These are phyloP conservation scores for Heliconius ismenius DNA, from an alignment of 2,888 invertebrate species.

Conservation along the genomic window DNA sequence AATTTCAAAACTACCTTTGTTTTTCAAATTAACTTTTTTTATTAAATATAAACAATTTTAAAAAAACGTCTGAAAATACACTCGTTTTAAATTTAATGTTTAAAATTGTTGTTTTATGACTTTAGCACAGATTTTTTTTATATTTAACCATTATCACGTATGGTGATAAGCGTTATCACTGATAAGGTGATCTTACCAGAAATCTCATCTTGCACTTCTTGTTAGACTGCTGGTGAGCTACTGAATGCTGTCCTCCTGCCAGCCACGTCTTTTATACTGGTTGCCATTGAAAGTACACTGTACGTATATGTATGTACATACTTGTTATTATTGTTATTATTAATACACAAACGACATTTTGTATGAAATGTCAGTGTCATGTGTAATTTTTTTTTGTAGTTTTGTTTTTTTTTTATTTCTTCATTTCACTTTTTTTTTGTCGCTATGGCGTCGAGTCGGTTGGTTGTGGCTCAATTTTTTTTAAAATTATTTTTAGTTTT, in stretches of 20 bases:
- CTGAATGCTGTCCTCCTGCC: conserved; percentile 66
- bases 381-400: conserved; percentile 20
- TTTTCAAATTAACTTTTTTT: not conserved
- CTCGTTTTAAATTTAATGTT: too few relatives aligned
- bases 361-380: conserved; percentile 33
- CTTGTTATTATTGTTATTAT: conserved; percentile 25
- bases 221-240: conserved; percentile 78
- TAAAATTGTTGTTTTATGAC: not conserved
- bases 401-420: not conserved
- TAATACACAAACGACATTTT: conserved; percentile 44
- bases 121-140: conserved; percentile 19
- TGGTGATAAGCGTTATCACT: conserved; percentile 42
- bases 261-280: conserved; percentile 69
- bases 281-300: conserved; percentile 51
- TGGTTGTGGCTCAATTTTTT: not conserved
- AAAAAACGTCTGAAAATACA: not conserved
- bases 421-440: conserved; percentile 17
- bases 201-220: conserved; percentile 81
- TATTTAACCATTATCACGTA: conserved; percentile 2
- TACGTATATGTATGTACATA: conserved; percentile 40
- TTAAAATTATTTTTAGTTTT: not conserved
- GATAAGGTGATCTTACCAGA: conserved; percentile 66
- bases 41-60: not conserved
- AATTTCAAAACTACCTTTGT: not conserved
- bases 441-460: not conserved